Conservation (phyloP, 2,888 invertebrate species). For the Calameuta filiformis region DNA sequence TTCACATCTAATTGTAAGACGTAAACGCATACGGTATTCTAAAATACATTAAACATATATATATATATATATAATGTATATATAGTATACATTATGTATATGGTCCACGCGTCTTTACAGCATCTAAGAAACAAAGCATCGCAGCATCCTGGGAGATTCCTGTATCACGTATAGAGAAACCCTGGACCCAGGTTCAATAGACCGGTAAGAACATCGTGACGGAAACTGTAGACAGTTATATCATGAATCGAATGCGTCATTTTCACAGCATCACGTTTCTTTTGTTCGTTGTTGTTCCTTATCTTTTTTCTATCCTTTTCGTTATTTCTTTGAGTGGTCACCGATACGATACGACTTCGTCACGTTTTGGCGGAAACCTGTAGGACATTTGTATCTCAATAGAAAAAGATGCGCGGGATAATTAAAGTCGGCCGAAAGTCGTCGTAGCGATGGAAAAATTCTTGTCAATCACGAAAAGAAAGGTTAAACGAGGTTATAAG, state of each 20-base stretch:
- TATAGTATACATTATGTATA: no score
- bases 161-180: background rate
- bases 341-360: background rate
- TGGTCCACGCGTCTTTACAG: background rate
- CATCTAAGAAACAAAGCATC: background rate
- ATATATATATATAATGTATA: no score
- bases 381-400: background rate
- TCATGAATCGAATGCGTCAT: background rate
- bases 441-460: background rate
- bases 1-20: background rate
- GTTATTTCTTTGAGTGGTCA: background rate
- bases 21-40: background rate
- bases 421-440: background rate
- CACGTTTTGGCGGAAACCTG: background rate
- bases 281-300: background rate
- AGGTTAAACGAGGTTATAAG: background rate
- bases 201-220: background rate
- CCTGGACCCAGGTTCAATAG: background rate
- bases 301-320: background rate
- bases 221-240: background rate
- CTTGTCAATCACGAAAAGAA: background rate
- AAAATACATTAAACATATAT: background rate
- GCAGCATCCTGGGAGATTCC: background rate
- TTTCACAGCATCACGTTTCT: background rate
- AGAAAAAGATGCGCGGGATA: background rate